A percentile compares a stretch with the other conserved stretches of the same genome.
Conservation (phyloP, 1,140 invertebrate genomes). For the Solenopsis invicta region DNA sequence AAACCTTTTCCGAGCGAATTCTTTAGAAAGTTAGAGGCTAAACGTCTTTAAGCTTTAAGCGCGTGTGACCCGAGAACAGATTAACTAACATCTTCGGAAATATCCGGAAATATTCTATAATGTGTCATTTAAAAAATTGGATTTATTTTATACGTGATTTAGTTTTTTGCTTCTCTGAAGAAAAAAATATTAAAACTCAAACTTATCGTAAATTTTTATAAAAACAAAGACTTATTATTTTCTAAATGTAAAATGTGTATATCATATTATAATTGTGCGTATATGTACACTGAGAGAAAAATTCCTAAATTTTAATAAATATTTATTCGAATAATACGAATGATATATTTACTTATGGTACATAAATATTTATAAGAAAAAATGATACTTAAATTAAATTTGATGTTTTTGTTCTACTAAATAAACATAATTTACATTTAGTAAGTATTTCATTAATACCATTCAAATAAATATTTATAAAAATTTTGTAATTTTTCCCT, state of each 20-base stretch:
- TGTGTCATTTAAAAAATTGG: neutral
- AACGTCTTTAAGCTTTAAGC: neutral
- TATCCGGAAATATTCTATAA: neutral
- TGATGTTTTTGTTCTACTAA: too few relatives aligned
- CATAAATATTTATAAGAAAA: too few relatives aligned
- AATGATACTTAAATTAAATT: too few relatives aligned
- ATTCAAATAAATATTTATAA: too few relatives aligned
- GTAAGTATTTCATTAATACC: too few relatives aligned
- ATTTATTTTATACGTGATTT: neutral
- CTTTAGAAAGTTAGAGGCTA: conserved; percentile 1
- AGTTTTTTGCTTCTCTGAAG: neutral
- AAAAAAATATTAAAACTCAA: neutral
- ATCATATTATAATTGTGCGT: neutral
- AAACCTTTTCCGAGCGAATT: conserved; percentile 14
- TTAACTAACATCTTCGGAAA: neutral
- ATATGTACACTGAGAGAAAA: neutral
- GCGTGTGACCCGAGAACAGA: neutral
- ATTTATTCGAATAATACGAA: too few relatives aligned
- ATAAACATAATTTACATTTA: too few relatives aligned
- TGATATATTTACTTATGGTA: too few relatives aligned
- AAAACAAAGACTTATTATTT: neutral
- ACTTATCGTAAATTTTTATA: too few relatives aligned
- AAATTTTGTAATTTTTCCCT: too few relatives aligned
- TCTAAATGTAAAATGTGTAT: neutral
- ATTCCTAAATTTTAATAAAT: too few relatives aligned